These are phyloP conservation scores for Rhogogaster chlorosoma DNA, from an alignment of 2,888 invertebrate species.

Conservation along the genomic window DNA sequence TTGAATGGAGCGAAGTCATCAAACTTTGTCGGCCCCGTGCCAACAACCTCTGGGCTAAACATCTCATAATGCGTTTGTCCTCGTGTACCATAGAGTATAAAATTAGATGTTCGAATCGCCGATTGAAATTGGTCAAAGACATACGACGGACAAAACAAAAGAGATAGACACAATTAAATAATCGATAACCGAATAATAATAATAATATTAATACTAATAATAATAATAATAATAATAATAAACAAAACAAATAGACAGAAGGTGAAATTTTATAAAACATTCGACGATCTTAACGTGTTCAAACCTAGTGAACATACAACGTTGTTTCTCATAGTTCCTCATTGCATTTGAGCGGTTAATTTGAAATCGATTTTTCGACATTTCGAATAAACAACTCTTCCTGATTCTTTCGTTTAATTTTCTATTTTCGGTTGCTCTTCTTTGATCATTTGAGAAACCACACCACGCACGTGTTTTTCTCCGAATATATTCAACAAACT, in stretches of 20 bases:
- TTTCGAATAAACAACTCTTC: constrained; percentile 2
- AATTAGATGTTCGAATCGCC: constrained; percentile 70
- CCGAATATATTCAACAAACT: constrained; percentile 30
- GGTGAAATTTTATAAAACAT: constrained; percentile 27
- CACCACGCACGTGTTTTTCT: constrained; percentile 4
- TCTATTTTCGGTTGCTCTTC: background rate
- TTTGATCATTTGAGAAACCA: background rate
- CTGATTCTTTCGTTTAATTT: background rate
- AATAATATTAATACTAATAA: background rate
- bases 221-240: background rate
- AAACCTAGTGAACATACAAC: constrained; percentile 1
- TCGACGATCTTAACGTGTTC: constrained; percentile 22
- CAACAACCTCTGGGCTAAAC: constrained; percentile 67
- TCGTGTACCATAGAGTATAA: constrained; percentile 69
- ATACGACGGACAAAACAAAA: constrained; percentile 34
- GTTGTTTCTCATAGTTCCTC: constrained; percentile 31
- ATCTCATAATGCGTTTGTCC: constrained; percentile 71
- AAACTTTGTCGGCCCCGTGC: constrained; percentile 64
- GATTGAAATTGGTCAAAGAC: constrained; percentile 53
- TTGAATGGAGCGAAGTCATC: constrained; percentile 65
- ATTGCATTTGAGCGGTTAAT: constrained; percentile 33
- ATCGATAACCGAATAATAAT: background rate
- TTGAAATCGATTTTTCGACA: background rate
- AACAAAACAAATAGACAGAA: background rate
- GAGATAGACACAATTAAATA: constrained; percentile 16